Conservation (phyloP, 1,140 invertebrate species). For the Colletes latitarsis region DNA sequence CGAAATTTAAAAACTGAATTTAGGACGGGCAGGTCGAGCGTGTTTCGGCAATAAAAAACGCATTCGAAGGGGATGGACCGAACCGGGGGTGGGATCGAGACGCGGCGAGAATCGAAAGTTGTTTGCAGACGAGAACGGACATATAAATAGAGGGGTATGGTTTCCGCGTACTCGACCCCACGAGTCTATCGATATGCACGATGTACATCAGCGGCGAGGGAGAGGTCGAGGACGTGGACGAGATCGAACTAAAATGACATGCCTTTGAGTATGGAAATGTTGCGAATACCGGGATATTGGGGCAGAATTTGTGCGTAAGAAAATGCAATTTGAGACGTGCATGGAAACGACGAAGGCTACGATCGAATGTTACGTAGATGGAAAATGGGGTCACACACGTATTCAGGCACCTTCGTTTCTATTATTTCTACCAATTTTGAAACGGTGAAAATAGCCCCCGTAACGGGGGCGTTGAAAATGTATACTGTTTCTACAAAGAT, state of each 20-base stretch:
- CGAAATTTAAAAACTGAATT: neutral
- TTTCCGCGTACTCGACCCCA: neutral
- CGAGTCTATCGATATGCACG: slow-evolving; percentile 59
- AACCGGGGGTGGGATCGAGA: neutral
- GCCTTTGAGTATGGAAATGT: slow-evolving; percentile 54
- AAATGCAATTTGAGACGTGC: slow-evolving; percentile 54
- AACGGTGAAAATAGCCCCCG: no score
- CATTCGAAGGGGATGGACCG: neutral
- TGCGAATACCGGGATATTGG: slow-evolving; percentile 45
- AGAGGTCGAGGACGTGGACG: slow-evolving; percentile 34
- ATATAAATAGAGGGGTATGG: neutral
- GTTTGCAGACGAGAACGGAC: neutral
- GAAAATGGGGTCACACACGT: slow-evolving; percentile 3
- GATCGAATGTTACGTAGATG: neutral
- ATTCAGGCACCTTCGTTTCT: no score
- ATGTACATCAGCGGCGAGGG: slow-evolving; percentile 7
- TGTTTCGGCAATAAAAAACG: no score
- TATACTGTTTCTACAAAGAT: no score
- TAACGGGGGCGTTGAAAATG: no score
- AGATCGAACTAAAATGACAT: slow-evolving; percentile 39
- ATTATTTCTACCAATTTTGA: no score
- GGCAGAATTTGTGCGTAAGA: slow-evolving; percentile 50
- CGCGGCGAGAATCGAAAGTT: neutral
- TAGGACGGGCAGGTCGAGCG: no score
- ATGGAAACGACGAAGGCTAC: slow-evolving; percentile 32